Conservation (phyloP, 2,113 vertebrate species). For the Isurus oxyrinchus region DNA sequence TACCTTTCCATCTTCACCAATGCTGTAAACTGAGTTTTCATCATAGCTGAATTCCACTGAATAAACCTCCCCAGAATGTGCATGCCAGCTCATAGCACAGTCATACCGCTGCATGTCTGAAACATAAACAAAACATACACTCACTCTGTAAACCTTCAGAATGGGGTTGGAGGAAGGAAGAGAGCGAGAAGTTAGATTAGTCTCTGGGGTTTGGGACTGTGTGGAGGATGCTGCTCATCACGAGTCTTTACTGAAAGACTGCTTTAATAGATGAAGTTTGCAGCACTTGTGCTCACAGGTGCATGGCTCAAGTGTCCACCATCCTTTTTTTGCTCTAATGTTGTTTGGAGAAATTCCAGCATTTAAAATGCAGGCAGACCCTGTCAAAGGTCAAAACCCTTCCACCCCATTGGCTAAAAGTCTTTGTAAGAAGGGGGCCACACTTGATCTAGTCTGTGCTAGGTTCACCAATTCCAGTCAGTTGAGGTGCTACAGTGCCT, state of each 20-base stretch:
- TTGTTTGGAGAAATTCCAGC: background rate
- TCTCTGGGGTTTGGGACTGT: background rate
- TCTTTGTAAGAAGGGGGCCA: background rate
- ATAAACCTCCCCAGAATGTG: constrained; percentile 86
- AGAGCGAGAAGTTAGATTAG: background rate
- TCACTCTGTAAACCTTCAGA: background rate
- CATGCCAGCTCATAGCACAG: constrained; percentile 91
- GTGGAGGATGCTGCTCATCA: background rate
- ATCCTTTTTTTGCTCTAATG: background rate
- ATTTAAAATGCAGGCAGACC: background rate
- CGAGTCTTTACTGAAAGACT: background rate
- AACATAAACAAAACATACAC: background rate
- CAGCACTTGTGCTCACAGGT: background rate
- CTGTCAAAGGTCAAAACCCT: background rate
- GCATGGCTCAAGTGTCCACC: background rate
- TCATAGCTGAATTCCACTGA: constrained; percentile 97
- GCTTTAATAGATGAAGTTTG: background rate
- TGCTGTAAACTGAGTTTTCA: constrained; percentile 90
- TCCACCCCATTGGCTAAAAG: background rate
- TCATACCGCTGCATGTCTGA: constrained; percentile 95
- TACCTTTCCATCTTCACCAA: constrained; percentile 93
- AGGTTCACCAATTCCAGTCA: background rate
- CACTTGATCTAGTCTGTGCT: background rate
- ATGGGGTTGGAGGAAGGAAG: background rate
- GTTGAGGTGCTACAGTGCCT: background rate